phyloP scores from a whole-genome alignment of 2,888 invertebrate species.

The Toxonevra muliebris region DNA sequence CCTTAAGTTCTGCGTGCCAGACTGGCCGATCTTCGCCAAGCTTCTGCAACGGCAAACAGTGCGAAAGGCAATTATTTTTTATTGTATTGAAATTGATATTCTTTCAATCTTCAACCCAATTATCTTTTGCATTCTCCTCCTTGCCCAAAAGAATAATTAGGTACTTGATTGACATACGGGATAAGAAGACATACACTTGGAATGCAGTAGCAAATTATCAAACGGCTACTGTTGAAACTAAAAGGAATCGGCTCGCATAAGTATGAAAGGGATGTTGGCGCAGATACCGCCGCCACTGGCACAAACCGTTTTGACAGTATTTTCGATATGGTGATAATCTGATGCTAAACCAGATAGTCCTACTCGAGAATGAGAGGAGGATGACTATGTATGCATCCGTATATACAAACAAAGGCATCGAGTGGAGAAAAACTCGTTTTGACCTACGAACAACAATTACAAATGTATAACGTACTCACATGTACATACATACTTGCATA shows the following conservation, averaged over 20 bases:
- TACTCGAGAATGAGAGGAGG: conserved; percentile 13
- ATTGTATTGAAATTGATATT: conserved; percentile 61
- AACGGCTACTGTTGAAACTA: conserved; percentile 55
- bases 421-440: conserved; percentile 48
- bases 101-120: conserved; percentile 56
- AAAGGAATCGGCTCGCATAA: conserved; percentile 32
- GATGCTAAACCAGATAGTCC: conserved; percentile 54
- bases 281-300: neutral
- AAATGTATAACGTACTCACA: neutral
- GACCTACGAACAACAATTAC: neutral
- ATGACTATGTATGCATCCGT: conserved; percentile 5
- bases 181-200: conserved; percentile 66
- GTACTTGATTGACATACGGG: conserved; percentile 65
- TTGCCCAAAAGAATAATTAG: conserved; percentile 62
- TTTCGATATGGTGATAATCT: conserved; percentile 50
- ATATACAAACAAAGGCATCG: conserved; percentile 46
- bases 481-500: neutral
- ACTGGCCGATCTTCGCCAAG: no score
- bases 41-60: conserved; percentile 23
- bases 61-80: conserved; percentile 44
- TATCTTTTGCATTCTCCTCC: conserved; percentile 63
- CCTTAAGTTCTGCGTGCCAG: no score
- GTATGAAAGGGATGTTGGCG: neutral
- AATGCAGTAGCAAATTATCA: conserved; percentile 65
- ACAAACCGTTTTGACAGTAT: neutral